Conservation (phyloP, 2,113 vertebrate species). For the Sakesphorus luctuosus region DNA sequence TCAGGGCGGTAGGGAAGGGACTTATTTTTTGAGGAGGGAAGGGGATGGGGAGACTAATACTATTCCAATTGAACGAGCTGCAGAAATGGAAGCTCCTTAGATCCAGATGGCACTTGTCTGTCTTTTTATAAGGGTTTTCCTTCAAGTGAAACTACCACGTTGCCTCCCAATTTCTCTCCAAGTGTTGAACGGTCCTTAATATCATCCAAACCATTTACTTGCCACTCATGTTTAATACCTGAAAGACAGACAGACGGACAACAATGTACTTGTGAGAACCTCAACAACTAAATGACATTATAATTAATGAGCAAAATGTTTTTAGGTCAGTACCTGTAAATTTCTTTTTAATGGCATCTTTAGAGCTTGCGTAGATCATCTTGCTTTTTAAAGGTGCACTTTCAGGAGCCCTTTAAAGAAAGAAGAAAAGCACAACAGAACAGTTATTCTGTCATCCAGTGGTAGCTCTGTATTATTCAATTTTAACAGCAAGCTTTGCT, state of each 20-base stretch:
- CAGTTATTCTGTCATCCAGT: constrained; percentile 39
- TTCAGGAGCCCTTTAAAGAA: constrained; percentile 91
- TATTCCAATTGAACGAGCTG: constrained; percentile 89
- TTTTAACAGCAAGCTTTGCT: constrained; percentile 69
- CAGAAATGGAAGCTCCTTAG: constrained; percentile 86
- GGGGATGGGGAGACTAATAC: constrained; percentile 72
- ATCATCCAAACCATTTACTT: constrained; percentile 94
- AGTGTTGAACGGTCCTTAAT: constrained; percentile 91
- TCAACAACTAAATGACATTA: neutral
- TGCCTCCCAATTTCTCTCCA: constrained; percentile 91
- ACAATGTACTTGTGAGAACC: constrained; percentile 28
- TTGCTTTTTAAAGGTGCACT: constrained; percentile 97
- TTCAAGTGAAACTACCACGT: constrained; percentile 92
- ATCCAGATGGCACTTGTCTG: constrained; percentile 89
- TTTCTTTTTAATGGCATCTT: constrained; percentile 99
- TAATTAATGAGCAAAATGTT: neutral
- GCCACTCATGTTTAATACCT: constrained; percentile 96
- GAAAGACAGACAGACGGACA: constrained; percentile 66
- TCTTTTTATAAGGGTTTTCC: constrained; percentile 93
- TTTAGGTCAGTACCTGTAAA: constrained; percentile 88
- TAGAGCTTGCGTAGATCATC: constrained; percentile 99
- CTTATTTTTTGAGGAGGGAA: constrained; percentile 64
- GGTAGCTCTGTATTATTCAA: constrained; percentile 23
- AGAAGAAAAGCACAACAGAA: constrained; percentile 16
- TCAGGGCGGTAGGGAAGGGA: constrained; percentile 77